phyloP scores from a whole-genome alignment of 2,888 invertebrate species.

The Andrena bucephala region DNA sequence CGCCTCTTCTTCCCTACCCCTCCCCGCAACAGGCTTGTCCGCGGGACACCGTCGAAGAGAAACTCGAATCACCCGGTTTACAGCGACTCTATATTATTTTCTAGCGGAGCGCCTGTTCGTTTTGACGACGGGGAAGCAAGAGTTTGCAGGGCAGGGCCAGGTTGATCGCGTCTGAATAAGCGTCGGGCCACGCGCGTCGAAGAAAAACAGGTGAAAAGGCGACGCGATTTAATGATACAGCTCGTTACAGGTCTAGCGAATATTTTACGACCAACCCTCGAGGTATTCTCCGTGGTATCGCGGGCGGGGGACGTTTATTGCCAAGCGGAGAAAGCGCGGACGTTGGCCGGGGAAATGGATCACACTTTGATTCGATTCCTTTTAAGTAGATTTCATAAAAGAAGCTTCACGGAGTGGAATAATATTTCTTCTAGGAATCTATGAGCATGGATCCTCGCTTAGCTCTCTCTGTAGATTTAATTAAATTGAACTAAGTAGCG shows the following conservation, averaged over 20 bases:
- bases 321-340: neutral
- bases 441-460: too few relatives aligned
- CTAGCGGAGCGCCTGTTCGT: neutral
- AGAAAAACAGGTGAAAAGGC: neutral
- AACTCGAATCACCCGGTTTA: slow-evolving; percentile 45
- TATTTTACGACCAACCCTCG: slow-evolving; percentile 29
- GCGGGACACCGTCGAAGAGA: slow-evolving; percentile 29
- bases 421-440: too few relatives aligned
- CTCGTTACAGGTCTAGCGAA: slow-evolving; percentile 13
- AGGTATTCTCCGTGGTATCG: slow-evolving; percentile 12
- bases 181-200: neutral
- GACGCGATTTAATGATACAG: neutral
- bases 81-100: slow-evolving; percentile 25
- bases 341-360: neutral
- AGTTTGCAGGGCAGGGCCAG: neutral
- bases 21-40: neutral
- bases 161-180: neutral
- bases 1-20: neutral
- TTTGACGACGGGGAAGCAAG: neutral
- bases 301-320: neutral
- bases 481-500: too few relatives aligned
- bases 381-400: too few relatives aligned
- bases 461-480: too few relatives aligned
- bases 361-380: slow-evolving; percentile 5
- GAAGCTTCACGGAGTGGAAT: too few relatives aligned